Base-by-base conservation (phyloP, 2,888 invertebrate species). In the Trachelus troglodyta region DNA sequence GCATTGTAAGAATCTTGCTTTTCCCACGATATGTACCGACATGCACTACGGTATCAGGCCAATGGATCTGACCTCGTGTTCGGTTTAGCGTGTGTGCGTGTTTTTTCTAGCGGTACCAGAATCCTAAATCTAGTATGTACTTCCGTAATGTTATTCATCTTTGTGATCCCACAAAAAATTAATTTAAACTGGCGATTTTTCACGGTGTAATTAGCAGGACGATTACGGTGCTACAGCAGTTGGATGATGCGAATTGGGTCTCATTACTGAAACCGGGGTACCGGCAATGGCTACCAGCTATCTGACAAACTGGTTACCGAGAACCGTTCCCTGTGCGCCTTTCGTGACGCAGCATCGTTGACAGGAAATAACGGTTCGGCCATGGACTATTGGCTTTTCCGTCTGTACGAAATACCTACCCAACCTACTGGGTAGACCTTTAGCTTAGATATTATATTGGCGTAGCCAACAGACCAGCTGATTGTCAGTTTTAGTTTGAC, bases 341-440 rank as follows among this genome's bases (percentile, higher is more conserved):
- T 73, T 74, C 74, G 37, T 30, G 37, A 34, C 34, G 74, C 33
- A 30, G 12, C 35, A 74, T n/a, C 74, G 74, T 30, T 35, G 35
- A 74, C 74, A 35, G 74, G 35, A 74, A 35, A 74, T 74, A 74
- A 74, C 74, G 74, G 74, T 74, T 74, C 74, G 35, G 37, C 34
- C 35, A 30, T 35, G 74, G 35, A 74, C 33, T 23, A 33, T 74
- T 74, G 35, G 34, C 74, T 74, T 35, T 74, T 74, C 74, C 37
- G 35, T 34, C 74, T 31, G n/a, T 12, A 35, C 74, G 35, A 74
- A 35, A 71, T 34, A 71, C 71, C 12, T 34, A 33, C 4, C 31
- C 71, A 23, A 71, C 23, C 12, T 71, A 71, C 23, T 56, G 56
- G 9, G 23, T 56, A 56, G 56, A 56, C 23, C 56, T 56, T 56